Base-by-base conservation (phyloP, 2,888 invertebrate species). In the Philhelius pedissequus region DNA sequence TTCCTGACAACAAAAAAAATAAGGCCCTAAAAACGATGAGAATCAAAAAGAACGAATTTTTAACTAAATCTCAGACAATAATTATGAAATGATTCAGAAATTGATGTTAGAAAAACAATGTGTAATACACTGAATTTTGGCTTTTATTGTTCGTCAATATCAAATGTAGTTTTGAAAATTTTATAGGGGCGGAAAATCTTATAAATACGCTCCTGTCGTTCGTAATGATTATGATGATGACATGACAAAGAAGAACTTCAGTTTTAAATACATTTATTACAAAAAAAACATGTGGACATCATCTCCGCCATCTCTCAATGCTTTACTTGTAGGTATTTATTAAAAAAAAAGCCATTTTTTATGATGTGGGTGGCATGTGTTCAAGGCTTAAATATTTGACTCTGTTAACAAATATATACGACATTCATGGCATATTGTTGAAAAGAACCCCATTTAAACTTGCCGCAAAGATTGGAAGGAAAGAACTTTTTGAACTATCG, bases 361-460 rank as follows among this genome's bases (percentile, higher is more conserved):
- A 60, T 71, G 13, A 71, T 71, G 60, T 77, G 71, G 71, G 81
- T 69, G 60, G 81, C 66, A 70, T 58, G 27, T 20, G 56, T 45
- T 54, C 62, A 64, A 0, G 22, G 3, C 25, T 22, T 35, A 64
- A 50, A 38, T 27, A 43, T 73, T 68, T 78, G 73, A 78, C 83
- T 74, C 68, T 73, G 64, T 73, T 56, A 27, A 70, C 30, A 22
- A 32, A 48, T 13, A 43, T n/a, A n/a, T n/a, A n/a, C n/a, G n/a
- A n/a, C 58, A 50, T 27, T 1, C 7, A 32, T 13, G 8, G 15
- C 9, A 8, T 9, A 8, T 8, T 30, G 22, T 15, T 15, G 3
- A 5, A 27, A 52, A 27, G 13, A 8, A 5, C 4, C 3, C n/a
- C 9, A 35, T 70, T 32, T 6, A 54, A 48, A 43, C 18, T 60